These are phyloP conservation scores for Distichodus sexfasciatus DNA, from an alignment of 2,797 vertebrate species.

Conservation along the genomic window DNA sequence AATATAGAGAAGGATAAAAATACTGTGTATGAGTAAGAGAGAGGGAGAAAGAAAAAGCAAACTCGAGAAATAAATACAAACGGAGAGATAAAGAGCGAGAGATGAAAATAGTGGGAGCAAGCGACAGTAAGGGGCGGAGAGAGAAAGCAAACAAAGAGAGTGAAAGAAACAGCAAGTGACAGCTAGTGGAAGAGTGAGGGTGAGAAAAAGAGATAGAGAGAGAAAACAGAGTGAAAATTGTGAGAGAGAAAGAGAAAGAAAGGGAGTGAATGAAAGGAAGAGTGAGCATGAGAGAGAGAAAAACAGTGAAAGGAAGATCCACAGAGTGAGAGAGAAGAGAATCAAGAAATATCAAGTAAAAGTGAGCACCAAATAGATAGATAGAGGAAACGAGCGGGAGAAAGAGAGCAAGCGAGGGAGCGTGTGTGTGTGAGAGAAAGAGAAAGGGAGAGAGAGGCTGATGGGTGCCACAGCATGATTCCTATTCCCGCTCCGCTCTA, in stretches of 20 bases:
- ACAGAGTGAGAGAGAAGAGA: not conserved
- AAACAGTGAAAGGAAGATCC: not conserved
- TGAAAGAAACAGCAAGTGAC: not conserved
- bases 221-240: no score
- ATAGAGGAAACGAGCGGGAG: not conserved
- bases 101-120: not conserved
- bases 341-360: no score
- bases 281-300: no score
- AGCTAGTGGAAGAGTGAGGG: not conserved
- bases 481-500: constrained; percentile 28
- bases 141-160: not conserved
- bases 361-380: no score
- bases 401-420: not conserved
- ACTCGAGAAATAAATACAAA: not conserved
- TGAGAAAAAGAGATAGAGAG: not conserved
- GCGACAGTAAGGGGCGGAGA: not conserved
- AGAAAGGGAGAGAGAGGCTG: not conserved
- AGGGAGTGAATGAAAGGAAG: not conserved
- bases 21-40: not conserved
- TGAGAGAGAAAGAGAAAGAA: not conserved
- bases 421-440: not conserved
- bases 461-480: constrained; percentile 22
- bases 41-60: not conserved
- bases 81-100: not conserved
- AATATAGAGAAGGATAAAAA: not conserved